These are phyloP conservation scores for Bubo blakistoni DNA, from an alignment of 2,113 vertebrate genomes.

Conservation along the genomic window DNA sequence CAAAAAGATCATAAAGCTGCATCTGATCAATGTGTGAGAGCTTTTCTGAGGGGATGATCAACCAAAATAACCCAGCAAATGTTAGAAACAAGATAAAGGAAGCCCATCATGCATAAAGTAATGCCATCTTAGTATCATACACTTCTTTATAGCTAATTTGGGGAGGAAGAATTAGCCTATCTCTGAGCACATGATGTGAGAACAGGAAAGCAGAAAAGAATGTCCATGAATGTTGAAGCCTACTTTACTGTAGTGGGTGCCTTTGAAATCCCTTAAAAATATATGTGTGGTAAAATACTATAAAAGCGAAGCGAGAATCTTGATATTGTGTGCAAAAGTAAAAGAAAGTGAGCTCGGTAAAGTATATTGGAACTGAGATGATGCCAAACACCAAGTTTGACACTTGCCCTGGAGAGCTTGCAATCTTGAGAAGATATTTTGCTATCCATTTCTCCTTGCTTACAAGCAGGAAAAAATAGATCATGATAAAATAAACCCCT, in stretches of 20 bases:
- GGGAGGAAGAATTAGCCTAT: not conserved
- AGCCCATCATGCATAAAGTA: not conserved
- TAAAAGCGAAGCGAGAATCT: not conserved
- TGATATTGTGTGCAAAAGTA: not conserved
- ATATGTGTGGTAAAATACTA: not conserved
- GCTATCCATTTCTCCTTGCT: not conserved
- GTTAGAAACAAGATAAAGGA: not conserved
- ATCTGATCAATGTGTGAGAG: not conserved
- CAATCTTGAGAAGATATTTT: not conserved
- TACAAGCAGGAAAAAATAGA: not conserved
- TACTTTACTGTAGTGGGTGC: not conserved
- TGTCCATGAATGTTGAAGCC: not conserved
- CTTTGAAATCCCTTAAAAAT: not conserved
- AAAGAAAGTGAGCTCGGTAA: not conserved
- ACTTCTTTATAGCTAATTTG: not conserved
- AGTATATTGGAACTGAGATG: not conserved
- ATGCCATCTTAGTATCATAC: not conserved
- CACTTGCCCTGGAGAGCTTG: not conserved
- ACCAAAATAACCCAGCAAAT: not conserved
- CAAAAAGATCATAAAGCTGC: not conserved
- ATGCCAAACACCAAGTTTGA: not conserved
- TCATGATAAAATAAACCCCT: not conserved
- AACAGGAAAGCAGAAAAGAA: not conserved
- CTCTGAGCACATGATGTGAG: not conserved
- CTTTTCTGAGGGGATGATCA: not conserved